Base-by-base conservation (phyloP, 2,888 invertebrate genomes). In the Deilephila elpenor region DNA sequence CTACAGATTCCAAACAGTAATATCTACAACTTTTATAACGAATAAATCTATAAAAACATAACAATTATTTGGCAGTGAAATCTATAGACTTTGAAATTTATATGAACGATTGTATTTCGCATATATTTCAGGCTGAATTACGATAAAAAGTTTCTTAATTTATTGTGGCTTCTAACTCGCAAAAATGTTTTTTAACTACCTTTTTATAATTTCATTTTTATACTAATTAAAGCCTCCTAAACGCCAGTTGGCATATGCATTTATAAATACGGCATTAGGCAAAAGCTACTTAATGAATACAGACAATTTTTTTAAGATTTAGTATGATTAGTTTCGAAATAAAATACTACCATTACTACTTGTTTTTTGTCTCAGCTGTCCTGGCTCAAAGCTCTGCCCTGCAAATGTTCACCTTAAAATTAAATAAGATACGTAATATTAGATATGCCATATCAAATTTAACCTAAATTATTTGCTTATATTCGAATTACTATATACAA, bases 351-450 rank as follows among this genome's bases (percentile, higher is more conserved):
- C 37, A 64, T 34, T 34, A 62, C 32, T 62, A 25, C 25, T 51
- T 73, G 71, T 70, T 73, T 74, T 75, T 76, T 77, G 84, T 85
- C 84, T 79, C 79, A 85, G 86, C 89, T 86, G 86, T 86, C 92
- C 84, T 87, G 93, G 93, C 93, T 93, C 93, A 92, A 75, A 79
- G 90, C 92, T 87, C 81, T 83, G 76, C 83, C 82, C 84, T 83
- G 83, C 75, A 75, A 81, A 85, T 85, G 84, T 78, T 73, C 19
- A 70, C n/a, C 59, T 73, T 32, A 32, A 71, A 60, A 70, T 67
- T 34, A 72, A 67, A 62, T 74, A 73, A 74, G 61, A 67, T 70
- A 59, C 56, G 73, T 75, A 70, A 71, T 74, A 77, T 75, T 76
- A 72, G 78, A 76, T 78, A 60, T 74, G 73, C 74, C 75, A 77